phyloP scores from a whole-genome alignment of 2,113 vertebrate genomes.

The Cranoglanis bouderius region DNA sequence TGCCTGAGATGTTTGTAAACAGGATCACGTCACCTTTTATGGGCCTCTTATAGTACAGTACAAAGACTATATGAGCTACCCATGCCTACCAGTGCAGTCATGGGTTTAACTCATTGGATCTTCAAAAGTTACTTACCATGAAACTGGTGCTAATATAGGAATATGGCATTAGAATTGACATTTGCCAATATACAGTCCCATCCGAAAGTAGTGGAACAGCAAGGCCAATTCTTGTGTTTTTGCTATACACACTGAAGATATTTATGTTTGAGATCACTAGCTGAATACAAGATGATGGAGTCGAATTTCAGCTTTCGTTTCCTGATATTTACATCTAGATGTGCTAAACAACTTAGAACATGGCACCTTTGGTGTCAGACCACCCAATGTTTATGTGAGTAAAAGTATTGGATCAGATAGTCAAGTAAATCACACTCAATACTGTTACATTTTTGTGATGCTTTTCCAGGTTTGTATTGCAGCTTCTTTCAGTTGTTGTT shows the following conservation, averaged over 20 bases:
- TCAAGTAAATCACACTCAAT: neutral
- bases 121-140: neutral
- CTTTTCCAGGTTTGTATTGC: neutral
- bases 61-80: neutral
- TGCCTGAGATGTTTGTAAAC: slow-evolving; percentile 32
- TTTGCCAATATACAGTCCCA: neutral
- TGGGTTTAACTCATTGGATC: neutral
- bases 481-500: neutral
- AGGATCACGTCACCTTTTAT: neutral
- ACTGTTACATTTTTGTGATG: neutral
- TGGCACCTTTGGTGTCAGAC: neutral
- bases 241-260: neutral
- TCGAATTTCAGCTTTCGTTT: neutral
- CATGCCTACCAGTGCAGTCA: neutral
- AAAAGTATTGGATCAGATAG: neutral
- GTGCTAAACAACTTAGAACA: neutral
- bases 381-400: neutral
- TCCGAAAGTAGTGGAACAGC: neutral
- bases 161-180: neutral
- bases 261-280: neutral
- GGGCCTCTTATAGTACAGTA: neutral
- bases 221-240: neutral
- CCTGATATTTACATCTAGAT: neutral
- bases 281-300: neutral
- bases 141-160: neutral